A percentile compares a stretch with the other conserved stretches of the same genome.
Evolutionary conservation across 2,888 invertebrate genomes (phyloP).

Genomic region (Zootermopsis nevadensis): DNA sequence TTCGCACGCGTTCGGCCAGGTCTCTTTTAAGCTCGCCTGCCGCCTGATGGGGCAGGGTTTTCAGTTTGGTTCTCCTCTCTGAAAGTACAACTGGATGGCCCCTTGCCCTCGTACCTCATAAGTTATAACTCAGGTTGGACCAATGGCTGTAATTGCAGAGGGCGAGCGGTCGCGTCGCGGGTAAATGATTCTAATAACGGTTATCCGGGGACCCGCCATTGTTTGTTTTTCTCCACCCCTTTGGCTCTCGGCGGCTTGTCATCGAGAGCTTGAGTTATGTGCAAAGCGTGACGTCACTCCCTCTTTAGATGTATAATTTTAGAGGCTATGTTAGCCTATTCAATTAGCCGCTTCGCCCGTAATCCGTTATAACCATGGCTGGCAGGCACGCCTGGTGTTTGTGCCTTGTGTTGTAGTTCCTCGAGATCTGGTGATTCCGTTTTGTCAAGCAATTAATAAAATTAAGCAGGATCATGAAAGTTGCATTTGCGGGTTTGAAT

Average conservation of each 20-base stretch:
- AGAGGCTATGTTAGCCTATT: slow-evolving; percentile 42
- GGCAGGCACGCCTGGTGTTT: slow-evolving; percentile 16
- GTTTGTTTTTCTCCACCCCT: slow-evolving; percentile 51
- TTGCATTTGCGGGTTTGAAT: no score
- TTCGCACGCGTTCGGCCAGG: no score
- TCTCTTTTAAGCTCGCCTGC: no score
- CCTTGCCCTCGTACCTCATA: slow-evolving; percentile 41
- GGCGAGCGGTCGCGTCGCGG: slow-evolving; percentile 48
- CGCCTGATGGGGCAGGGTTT: background rate
- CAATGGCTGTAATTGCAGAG: slow-evolving; percentile 46
- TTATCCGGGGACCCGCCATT: slow-evolving; percentile 49
- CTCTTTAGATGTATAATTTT: slow-evolving; percentile 40
- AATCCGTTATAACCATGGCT: slow-evolving; percentile 32
- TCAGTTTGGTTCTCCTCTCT: slow-evolving; percentile 6
- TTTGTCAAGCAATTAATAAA: background rate
- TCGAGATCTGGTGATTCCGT: background rate
- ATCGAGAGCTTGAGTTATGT: slow-evolving; percentile 33
- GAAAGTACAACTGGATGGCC: background rate
- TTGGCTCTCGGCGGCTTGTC: slow-evolving; percentile 35
- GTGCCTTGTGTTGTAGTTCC: background rate
- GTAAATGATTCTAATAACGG: slow-evolving; percentile 53
- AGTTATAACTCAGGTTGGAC: slow-evolving; percentile 38
- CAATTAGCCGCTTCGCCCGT: slow-evolving; percentile 39
- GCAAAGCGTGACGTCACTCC: slow-evolving; percentile 43
- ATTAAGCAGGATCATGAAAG: no score